These are phyloP conservation scores for Clarias laeviceps DNA, from an alignment of 2,797 vertebrate species.

Conservation along the genomic window DNA sequence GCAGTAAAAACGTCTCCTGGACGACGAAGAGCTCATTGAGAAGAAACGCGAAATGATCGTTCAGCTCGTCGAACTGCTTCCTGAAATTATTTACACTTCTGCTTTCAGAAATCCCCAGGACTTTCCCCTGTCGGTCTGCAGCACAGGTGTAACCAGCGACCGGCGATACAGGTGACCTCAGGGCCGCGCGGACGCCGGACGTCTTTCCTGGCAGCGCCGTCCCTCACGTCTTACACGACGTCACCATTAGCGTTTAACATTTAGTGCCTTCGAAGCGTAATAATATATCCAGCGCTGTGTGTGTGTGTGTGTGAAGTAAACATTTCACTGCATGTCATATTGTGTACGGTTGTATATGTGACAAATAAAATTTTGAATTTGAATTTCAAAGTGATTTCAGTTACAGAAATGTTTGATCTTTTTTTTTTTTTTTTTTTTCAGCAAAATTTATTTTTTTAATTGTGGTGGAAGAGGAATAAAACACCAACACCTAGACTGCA, in stretches of 20 bases:
- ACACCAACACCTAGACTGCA: background rate
- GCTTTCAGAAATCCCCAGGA: constrained; percentile 20
- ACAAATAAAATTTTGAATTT: no score
- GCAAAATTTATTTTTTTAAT: no score
- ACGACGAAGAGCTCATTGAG: background rate
- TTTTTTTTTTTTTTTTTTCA: no score
- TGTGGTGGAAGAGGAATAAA: background rate
- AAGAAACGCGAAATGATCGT: background rate
- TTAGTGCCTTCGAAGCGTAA: background rate
- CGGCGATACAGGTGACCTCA: background rate
- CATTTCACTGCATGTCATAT: no score
- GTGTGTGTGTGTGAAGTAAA: no score
- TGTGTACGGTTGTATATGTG: no score
- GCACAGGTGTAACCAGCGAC: background rate
- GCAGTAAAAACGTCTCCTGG: background rate
- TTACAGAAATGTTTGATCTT: no score
- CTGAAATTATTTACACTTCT: constrained; percentile 23
- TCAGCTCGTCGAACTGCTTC: constrained; percentile 3
- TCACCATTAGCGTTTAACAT: background rate
- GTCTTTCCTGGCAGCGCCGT: background rate
- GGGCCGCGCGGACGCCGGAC: background rate
- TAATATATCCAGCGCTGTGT: no score
- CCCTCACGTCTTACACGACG: background rate
- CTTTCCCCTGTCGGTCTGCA: background rate
- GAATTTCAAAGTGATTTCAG: no score